Base-by-base conservation (phyloP, 1,140 invertebrate genomes). In the Saccostrea cuccullata region DNA sequence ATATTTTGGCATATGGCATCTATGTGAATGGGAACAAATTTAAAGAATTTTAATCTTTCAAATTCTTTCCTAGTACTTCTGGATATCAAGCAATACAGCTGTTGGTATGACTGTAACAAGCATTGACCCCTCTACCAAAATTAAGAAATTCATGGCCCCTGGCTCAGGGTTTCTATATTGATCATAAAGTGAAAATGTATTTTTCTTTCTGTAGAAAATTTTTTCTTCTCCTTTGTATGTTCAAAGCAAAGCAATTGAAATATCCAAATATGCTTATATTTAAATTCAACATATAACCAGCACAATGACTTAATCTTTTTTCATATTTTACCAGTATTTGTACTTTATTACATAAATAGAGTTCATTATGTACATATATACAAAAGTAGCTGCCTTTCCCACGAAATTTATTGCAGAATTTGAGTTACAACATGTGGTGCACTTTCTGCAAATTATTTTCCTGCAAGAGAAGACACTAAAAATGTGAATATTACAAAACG, bases 311-410 rank as follows among this genome's bases (percentile, higher is more conserved):
- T 4, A 11, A 11, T 17, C 15, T 5, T 17, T 64, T 6, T 20
- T 64, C 15, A 5, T n/a, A 4, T 15, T 64, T 20, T n/a, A 64
- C 60, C 60, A 67, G 8, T 23, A 30, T 77, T 77, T 20, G n/a
- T 77, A 77, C 26, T 77, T 77, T 30, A 30, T 36, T 30, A 36
- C 11, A 77, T 36, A 36, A 36, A 30, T 30, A 77, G 70, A 30
- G 11, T 15, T 47, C 47, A n/a, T 47, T 77, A 77, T 77, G 26
- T 77, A 77, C 70, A 77, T 77, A 77, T 77, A 77, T 77, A 77
- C 30, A 77, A 77, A 36, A 77, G 70, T 77, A 77, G 70, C 23
- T 26, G 70, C 70, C 70, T 30, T 77, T 77, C 70, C 70, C 70
- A 36, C 30, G 12, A 15, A 77, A 30, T 77, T 77, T 77, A 77